Conservation (phyloP, 2,113 vertebrate species). For the Phylloscopus whistleri region DNA sequence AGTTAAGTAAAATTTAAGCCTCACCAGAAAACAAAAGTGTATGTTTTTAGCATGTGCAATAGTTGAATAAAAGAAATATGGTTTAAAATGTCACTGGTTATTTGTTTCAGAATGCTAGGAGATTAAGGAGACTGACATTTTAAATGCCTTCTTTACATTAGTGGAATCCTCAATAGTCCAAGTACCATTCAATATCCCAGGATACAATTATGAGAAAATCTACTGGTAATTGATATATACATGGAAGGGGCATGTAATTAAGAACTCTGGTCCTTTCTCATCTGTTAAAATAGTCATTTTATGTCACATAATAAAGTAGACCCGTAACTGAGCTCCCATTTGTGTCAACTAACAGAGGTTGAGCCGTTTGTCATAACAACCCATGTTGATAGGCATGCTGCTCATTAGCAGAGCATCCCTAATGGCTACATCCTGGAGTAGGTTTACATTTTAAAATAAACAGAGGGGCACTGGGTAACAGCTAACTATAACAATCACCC, state of each 20-base stretch:
- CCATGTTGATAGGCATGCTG: neutral
- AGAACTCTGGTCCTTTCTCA: neutral
- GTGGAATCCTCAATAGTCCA: neutral
- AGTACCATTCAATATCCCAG: neutral
- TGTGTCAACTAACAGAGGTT: neutral
- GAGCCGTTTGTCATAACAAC: constrained; percentile 7
- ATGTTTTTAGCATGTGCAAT: neutral
- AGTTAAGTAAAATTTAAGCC: neutral
- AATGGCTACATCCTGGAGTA: constrained; percentile 44
- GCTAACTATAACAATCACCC: neutral
- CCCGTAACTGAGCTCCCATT: neutral
- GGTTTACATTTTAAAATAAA: constrained; percentile 61
- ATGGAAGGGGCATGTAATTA: neutral
- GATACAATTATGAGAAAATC: neutral
- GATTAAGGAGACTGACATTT: neutral
- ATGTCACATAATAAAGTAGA: neutral
- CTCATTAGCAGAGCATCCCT: constrained; percentile 2
- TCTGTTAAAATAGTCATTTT: neutral
- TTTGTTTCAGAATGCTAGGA: neutral
- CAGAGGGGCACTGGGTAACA: constrained; percentile 15
- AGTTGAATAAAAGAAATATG: neutral
- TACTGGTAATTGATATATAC: neutral
- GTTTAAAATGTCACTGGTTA: neutral
- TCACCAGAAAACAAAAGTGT: neutral
- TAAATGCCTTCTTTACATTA: neutral